Evolutionary conservation across 2,888 invertebrate genomes (phyloP).

Genomic region (Tinea pellionella): DNA sequence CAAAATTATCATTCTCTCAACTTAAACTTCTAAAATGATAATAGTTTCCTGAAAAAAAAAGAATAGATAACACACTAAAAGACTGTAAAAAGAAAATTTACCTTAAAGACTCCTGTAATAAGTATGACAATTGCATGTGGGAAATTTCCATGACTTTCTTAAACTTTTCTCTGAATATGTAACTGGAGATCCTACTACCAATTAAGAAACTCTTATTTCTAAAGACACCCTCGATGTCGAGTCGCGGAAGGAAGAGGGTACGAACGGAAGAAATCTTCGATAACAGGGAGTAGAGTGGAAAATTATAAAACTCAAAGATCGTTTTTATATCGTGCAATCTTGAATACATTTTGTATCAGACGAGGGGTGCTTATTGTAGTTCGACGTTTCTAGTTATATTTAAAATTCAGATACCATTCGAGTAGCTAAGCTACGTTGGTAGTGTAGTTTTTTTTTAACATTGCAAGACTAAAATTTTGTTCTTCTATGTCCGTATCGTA

Average conservation of each 20-base stretch:
- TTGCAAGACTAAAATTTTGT: no score
- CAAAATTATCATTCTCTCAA: constrained; percentile 19
- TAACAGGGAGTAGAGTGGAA: constrained; percentile 54
- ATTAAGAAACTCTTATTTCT: constrained; percentile 58
- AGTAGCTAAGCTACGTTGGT: no score
- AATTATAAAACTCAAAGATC: constrained; percentile 47
- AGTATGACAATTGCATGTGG: background rate
- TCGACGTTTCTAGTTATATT: background rate
- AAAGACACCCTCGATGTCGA: constrained; percentile 56
- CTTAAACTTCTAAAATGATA: background rate
- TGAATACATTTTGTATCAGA: constrained; percentile 23
- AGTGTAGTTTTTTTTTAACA: no score
- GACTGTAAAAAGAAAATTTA: background rate
- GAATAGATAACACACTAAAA: background rate
- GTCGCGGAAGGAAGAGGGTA: constrained; percentile 54
- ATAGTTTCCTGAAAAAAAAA: background rate
- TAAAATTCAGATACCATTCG: no score
- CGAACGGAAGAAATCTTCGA: constrained; percentile 58
- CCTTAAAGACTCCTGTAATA: background rate
- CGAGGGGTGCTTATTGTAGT: background rate
- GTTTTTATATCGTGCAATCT: constrained; percentile 28
- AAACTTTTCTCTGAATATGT: background rate
- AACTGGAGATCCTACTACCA: constrained; percentile 29
- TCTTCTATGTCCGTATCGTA: no score
- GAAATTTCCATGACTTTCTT: background rate